Percentiles rank a stretch among this genome's conserved stretches.
Conservation (phyloP, 35 echinoderm and acorn worm species). For the Apostichopus japonicus region DNA sequence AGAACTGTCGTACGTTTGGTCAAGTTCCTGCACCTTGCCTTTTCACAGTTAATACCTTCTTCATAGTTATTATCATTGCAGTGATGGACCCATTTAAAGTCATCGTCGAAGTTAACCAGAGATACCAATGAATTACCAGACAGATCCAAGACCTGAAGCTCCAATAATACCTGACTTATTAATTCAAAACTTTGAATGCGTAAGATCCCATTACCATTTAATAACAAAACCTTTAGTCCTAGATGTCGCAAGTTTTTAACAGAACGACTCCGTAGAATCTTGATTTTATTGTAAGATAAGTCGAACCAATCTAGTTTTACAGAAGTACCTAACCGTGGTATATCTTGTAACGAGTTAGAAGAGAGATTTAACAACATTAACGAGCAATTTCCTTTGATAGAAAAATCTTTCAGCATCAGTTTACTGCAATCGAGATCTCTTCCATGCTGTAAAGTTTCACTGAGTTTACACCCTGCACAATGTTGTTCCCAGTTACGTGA, state of each 20-base stretch:
- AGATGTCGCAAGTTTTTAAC: background rate
- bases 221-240: background rate
- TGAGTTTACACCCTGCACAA: background rate
- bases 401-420: background rate
- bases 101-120: background rate
- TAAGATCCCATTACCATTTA: background rate
- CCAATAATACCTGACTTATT: background rate
- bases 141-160: background rate
- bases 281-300: background rate
- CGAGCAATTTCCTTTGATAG: background rate
- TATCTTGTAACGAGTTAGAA: background rate
- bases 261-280: background rate
- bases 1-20: background rate
- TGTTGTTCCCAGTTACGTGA: background rate
- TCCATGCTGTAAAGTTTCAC: background rate
- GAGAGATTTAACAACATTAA: background rate
- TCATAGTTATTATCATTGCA: background rate
- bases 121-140: background rate
- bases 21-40: background rate
- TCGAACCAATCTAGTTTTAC: background rate
- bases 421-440: background rate
- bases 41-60: background rate
- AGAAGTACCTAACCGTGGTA: background rate
- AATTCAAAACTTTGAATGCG: background rate
- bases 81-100: background rate